phyloP scores from a whole-genome alignment of 2,113 vertebrate species.

The Mirza zaza region DNA sequence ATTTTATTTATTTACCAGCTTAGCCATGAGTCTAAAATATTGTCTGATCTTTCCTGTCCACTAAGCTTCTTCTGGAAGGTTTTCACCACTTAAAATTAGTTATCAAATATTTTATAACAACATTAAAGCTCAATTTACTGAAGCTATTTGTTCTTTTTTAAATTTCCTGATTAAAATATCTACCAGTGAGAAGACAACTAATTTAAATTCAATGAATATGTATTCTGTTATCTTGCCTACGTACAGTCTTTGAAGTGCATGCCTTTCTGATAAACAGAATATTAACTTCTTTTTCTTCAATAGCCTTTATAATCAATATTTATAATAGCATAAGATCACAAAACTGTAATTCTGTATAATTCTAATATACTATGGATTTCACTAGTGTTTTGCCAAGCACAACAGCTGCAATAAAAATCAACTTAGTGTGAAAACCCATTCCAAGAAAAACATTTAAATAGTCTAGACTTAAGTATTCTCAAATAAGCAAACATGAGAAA shows the following conservation, averaged over 20 bases:
- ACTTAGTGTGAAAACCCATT: conserved; percentile 32
- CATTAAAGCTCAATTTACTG: neutral
- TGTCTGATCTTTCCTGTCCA: neutral
- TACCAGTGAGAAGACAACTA: neutral
- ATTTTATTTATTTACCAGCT: conserved; percentile 52
- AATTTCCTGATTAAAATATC: neutral
- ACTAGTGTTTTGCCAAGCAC: conserved; percentile 55
- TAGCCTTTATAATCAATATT: conserved; percentile 33
- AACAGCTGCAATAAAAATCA: conserved; percentile 48
- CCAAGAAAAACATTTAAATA: conserved; percentile 20
- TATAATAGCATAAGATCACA: conserved; percentile 28
- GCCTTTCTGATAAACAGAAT: neutral
- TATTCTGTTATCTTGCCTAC: neutral
- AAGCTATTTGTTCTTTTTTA: neutral
- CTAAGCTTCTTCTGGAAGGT: conserved; percentile 30
- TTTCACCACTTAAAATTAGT: conserved; percentile 16
- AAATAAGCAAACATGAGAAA: neutral
- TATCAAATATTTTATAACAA: conserved; percentile 36
- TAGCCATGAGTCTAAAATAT: neutral
- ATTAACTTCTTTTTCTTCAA: conserved; percentile 8
- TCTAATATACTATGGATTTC: conserved; percentile 19
- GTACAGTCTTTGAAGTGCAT: neutral
- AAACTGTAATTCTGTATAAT: conserved; percentile 38
- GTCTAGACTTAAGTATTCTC: neutral
- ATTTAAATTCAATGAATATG: conserved; percentile 7